Base-by-base conservation (phyloP, 2,113 vertebrate genomes). In the Hymenochirus boettgeri region DNA sequence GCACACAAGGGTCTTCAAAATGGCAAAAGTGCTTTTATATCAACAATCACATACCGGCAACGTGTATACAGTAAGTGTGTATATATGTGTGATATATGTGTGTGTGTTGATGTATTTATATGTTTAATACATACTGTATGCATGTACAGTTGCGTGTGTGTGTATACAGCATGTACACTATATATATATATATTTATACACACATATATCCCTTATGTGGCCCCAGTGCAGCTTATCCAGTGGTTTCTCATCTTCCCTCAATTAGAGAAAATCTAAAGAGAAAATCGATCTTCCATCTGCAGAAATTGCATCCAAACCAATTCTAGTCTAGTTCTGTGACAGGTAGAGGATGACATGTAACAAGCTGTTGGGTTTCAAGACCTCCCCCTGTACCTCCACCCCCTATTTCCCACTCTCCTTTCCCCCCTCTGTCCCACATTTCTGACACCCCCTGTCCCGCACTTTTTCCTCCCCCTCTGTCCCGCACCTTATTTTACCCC, bases 211-310 rank as follows among this genome's bases (percentile, higher is more conserved):
- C 65, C 72, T 71, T 70, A 76, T 76, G 74, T 57, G 76, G 75
- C 72, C 73, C 77, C 66, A 81, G 81, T 70, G 79, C 78, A 73
- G 82, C 84, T 90, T 86, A 90, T 91, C 88, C 86, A 81, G 79
- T 77, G 82, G 83, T 86, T 85, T 89, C 88, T 87, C 33, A 85
- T 86, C 90, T 92, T 92, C 91, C 91, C 89, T 94, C 90, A 92
- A 90, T 94, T 94, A 91, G 88, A 94, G 91, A 93, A n/a, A 91
- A 93, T 93, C 89, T 92, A 86, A 91, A 90, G 90, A 92, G 90
- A 91, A 93, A 92, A 98, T 98, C 92, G 93, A 95, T 96, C 90
- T 92, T 90, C 91, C 89, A 91, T 94, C 91, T 91, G 90, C 92
- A 93, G 88, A 86, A 90, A 91, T 91, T 88, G 88, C 89, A 87